Percentiles rank a stretch among this genome's conserved stretches.
These are phyloP conservation scores for Autographa gamma DNA, from an alignment of 2,888 invertebrate genomes.

Conservation along the genomic window DNA sequence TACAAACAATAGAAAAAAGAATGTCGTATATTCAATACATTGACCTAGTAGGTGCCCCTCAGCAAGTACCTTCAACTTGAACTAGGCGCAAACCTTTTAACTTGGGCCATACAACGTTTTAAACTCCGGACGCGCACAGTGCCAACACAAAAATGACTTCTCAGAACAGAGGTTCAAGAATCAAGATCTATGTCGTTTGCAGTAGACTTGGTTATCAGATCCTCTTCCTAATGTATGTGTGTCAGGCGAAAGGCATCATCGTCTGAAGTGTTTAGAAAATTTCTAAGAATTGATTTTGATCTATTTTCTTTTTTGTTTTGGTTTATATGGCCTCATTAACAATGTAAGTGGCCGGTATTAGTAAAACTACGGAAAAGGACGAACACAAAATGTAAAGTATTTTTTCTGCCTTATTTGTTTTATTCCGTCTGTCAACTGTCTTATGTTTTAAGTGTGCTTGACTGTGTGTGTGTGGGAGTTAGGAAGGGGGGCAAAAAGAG, in stretches of 20 bases:
- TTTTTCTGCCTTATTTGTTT: not conserved
- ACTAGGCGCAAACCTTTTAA: slow-evolving; percentile 31
- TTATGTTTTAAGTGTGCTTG: not conserved
- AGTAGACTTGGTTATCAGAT: slow-evolving; percentile 72
- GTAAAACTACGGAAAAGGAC: not conserved
- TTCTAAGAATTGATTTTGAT: not conserved
- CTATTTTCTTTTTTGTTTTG: not conserved
- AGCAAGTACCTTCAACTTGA: slow-evolving; percentile 54
- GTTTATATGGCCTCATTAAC: too few relatives aligned
- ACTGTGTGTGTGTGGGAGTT: not conserved
- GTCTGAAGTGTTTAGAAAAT: not conserved
- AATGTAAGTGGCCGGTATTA: not conserved
- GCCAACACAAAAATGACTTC: slow-evolving; percentile 83
- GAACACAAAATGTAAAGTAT: too few relatives aligned
- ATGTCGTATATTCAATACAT: not conserved
- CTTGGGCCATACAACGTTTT: slow-evolving; percentile 73
- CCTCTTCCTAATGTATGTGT: slow-evolving; percentile 69
- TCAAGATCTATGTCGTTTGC: slow-evolving; percentile 83
- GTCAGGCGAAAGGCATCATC: slow-evolving; percentile 48
- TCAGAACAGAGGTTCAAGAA: slow-evolving; percentile 85
- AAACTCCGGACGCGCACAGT: slow-evolving; percentile 79
- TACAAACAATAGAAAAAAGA: too few relatives aligned
- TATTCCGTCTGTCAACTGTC: not conserved
- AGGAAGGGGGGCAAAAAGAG: not conserved
- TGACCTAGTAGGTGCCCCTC: slow-evolving; percentile 18